Base-by-base conservation (phyloP, 2,888 invertebrate genomes). In the Litoditis marina region DNA sequence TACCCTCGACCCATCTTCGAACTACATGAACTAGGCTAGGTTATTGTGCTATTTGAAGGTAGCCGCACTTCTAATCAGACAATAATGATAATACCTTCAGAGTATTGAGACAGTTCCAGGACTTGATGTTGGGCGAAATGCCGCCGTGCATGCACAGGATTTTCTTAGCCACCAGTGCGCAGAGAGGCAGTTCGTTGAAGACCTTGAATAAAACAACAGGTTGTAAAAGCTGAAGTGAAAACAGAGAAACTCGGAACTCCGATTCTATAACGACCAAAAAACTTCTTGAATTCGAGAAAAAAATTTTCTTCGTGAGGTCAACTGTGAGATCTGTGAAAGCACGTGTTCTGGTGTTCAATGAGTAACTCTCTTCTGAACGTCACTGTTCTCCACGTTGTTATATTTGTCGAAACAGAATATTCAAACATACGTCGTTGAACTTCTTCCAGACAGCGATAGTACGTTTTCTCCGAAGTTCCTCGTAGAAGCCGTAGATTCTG, bases 111-210 rank as follows among this genome's bases (percentile, higher is more conserved):
- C 66, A 44, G 8, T 61, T 39, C 74, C 75, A 73, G 28, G 49
- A 61, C 53, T 68, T 68, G 53, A 77, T 78, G 31, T 68, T 65
- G 28, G 69, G 66, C n/a, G 77, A 77, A 31, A 78, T 69, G 30
- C 78, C 78, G 2, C 78, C 78, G 54, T 78, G 78, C 74, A 76
- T 75, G 56, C 73, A 72, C 30, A 78, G 61, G 27, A 77, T 74
- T 27, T 69, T 65, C 2, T 64, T 62, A 22, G 65, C 63, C 39
- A 78, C 69, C 42, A 62, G 49, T 11, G 76, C 78, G 51, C 71
- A 71, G 1, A 78, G 58, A 22, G 78, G 78, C 25, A 78, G 50
- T 53, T 78, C 77, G 63, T 70, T 60, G 65, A 78, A 78, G 28
- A 65, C 63, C 50, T 53, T n/a, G 7, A 27, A 50, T n/a, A n/a